These are phyloP conservation scores for Cyphomyrus discorhynchus DNA, from an alignment of 2,113 vertebrate species.

Conservation along the genomic window DNA sequence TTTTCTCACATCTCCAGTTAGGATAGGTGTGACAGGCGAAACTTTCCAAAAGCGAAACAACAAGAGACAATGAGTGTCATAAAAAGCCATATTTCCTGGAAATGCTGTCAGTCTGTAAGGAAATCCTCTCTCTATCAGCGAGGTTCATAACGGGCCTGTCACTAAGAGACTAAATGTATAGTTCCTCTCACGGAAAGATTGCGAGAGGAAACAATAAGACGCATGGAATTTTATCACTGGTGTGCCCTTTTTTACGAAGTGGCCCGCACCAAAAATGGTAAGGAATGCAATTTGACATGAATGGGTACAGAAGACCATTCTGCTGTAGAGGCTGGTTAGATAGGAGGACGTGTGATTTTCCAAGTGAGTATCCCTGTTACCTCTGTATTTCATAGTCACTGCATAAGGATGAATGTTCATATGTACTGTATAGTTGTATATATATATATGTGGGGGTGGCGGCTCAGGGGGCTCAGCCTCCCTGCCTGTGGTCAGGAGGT, in stretches of 20 bases:
- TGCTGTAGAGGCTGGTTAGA: not conserved
- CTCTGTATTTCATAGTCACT: not conserved
- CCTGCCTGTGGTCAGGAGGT: not conserved
- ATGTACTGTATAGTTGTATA: not conserved
- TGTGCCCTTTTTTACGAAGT: not conserved
- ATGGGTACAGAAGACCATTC: not conserved
- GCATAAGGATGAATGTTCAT: not conserved
- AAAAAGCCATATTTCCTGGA: conserved; percentile 20
- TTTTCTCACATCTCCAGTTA: not conserved
- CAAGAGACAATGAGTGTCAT: conserved; percentile 14
- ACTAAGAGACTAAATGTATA: not conserved
- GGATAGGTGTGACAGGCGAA: not conserved
- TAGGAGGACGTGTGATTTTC: not conserved
- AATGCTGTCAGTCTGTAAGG: conserved; percentile 20
- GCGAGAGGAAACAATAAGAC: conserved; percentile 17
- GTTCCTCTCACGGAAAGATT: not conserved
- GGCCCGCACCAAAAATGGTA: not conserved
- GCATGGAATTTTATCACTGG: not conserved
- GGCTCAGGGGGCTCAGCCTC: not conserved
- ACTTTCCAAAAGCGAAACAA: conserved; percentile 17
- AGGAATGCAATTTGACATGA: not conserved
- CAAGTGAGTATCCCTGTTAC: not conserved
- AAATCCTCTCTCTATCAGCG: conserved; percentile 12
- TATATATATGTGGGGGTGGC: not conserved
- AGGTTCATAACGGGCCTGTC: not conserved